Evolutionary conservation across 2,797 vertebrate genomes (phyloP), one percentile per base, ranked within the genome.

Genomic region (Glossophaga mutica): DNA sequence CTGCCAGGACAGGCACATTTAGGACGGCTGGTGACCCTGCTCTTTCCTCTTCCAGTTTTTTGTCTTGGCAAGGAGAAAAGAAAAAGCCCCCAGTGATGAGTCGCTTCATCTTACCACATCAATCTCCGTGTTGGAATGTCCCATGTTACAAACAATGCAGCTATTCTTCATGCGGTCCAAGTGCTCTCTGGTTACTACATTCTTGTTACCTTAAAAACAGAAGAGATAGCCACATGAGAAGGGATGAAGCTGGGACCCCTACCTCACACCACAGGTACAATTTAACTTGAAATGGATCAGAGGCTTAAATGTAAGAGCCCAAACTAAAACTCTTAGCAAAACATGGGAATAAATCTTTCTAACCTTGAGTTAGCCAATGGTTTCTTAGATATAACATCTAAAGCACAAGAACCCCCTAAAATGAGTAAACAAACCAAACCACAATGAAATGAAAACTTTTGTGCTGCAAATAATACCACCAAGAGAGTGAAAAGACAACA

Each of bases 81-180:
- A 39, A 70, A 85, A 42, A 55, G 70, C 21, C 19, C 15, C 78
- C 21, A 74, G 22, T 57, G 87, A 90, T 59, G 73, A 91, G 21
- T 29, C 7, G 62, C 15, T 70, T 1, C 9, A 5, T 37, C 99
- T 99, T 98, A 99, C 99, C 99, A 99, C 99, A 2, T 99, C 99
- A 9, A 99, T 99, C 98, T 99, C 99, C 0, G 99, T 99, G 98
- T 99, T 99, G 98, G 99, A 99, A 99, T 99, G 99, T 1, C 99
- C 99, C 99, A 99, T 99, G 98, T 99, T 99, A 98, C 99, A 99
- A 78, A 99, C 99, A 0, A 99, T 99, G 98, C 99, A 99, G 97
- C 99, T 99, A 91, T 99, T 99, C 98, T 99, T 99, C 99, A 99
- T 99, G 62, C 99, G 98, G 96, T 99, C 99, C 79, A 99, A 98